A percentile compares a stretch with the other conserved stretches of the same genome.
phyloP scores from a whole-genome alignment of 1,140 invertebrate genomes.

The Musca domestica region DNA sequence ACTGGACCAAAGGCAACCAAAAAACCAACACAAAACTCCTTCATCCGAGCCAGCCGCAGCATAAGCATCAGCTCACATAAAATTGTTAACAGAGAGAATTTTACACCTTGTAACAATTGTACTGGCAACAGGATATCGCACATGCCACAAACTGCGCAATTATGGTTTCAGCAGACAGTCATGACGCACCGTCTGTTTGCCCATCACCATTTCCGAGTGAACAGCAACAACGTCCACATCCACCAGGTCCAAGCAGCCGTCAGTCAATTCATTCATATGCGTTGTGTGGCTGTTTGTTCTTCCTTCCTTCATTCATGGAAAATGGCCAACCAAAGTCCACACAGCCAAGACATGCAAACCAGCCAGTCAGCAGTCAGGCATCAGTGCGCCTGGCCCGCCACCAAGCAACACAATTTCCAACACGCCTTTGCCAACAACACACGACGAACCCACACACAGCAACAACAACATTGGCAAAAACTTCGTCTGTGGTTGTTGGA shows the following conservation, averaged over 20 bases:
- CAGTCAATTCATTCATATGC: background rate
- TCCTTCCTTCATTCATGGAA: no score
- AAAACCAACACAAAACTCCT: background rate
- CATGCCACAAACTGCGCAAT: conserved; percentile 29
- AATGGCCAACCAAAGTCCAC: conserved; percentile 1
- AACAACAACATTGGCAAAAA: background rate
- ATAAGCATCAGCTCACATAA: background rate
- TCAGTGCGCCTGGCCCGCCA: background rate
- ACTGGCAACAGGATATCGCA: conserved; percentile 27
- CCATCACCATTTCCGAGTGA: conserved; percentile 9
- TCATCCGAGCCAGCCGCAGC: background rate
- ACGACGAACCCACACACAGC: background rate
- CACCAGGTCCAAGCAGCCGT: no score
- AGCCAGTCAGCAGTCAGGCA: conserved; percentile 7
- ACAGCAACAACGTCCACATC: background rate
- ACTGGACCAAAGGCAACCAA: background rate
- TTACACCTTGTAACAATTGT: conserved; percentile 28
- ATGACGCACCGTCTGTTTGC: background rate
- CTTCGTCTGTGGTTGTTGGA: background rate
- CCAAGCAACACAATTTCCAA: conserved; percentile 7
- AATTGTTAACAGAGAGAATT: conserved; percentile 20
- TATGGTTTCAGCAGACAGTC: conserved; percentile 15
- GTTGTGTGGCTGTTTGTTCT: no score
- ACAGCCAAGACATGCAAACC: background rate
- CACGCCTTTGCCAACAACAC: conserved; percentile 5